These are phyloP conservation scores for Phalera bucephala DNA, from an alignment of 2,888 invertebrate genomes.

Conservation along the genomic window DNA sequence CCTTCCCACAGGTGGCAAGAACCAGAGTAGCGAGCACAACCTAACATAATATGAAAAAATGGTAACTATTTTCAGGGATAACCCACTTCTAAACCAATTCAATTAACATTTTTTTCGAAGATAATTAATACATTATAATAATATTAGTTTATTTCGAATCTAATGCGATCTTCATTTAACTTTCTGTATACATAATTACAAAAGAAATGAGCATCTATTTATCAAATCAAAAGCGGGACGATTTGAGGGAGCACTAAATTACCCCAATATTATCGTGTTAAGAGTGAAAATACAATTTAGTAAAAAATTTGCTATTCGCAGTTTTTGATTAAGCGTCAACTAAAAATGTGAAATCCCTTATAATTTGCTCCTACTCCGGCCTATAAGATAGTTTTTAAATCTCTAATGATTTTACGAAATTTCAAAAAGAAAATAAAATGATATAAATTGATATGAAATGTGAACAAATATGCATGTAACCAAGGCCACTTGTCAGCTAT, in stretches of 20 bases:
- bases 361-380: slow-evolving; percentile 70
- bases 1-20: slow-evolving; percentile 77
- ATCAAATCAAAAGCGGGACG: too few species aligned
- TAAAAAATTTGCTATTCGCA: slow-evolving; percentile 5
- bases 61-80: slow-evolving; percentile 82
- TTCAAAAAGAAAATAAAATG: slow-evolving; percentile 50
- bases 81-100: slow-evolving; percentile 56
- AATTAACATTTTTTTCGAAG: slow-evolving; percentile 27
- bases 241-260: too few species aligned
- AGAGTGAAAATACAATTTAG: not conserved
- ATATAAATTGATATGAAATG: slow-evolving; percentile 56
- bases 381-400: slow-evolving; percentile 50
- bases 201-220: slow-evolving; percentile 21
- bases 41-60: slow-evolving; percentile 73
- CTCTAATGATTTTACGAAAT: slow-evolving; percentile 67
- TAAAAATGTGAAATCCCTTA: slow-evolving; percentile 64
- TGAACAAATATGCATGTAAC: slow-evolving; percentile 78
- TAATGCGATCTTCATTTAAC: slow-evolving; percentile 12
- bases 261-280: not conserved
- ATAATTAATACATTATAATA: slow-evolving; percentile 22
- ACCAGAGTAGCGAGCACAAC: slow-evolving; percentile 79
- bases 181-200: slow-evolving; percentile 17
- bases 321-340: slow-evolving; percentile 23
- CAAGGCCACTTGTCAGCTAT: slow-evolving; percentile 61
- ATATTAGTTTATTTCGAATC: slow-evolving; percentile 18